Conservation (phyloP, 2,113 vertebrate genomes). For the Lagopus leucura region DNA sequence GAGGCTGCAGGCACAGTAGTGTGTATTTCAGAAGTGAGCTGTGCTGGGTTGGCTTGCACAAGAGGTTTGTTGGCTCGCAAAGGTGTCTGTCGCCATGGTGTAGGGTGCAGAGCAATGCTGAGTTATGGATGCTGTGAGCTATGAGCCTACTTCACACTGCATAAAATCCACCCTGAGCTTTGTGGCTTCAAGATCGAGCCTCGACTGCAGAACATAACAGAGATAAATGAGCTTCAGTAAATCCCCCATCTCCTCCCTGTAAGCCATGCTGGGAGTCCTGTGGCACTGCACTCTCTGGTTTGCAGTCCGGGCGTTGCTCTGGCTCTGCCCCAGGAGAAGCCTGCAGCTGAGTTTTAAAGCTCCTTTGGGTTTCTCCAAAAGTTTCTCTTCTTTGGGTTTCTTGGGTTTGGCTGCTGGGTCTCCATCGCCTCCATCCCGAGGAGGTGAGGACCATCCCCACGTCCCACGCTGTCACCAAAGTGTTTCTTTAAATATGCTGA, state of each 20-base stretch:
- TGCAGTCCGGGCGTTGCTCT: background rate
- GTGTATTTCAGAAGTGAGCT: background rate
- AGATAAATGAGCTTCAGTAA: background rate
- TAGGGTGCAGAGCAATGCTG: background rate
- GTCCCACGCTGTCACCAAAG: background rate
- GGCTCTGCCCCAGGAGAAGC: background rate
- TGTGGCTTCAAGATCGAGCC: background rate
- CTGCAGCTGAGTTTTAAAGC: background rate
- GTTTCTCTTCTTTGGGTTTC: background rate
- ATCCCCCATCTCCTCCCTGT: background rate
- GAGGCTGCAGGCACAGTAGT: background rate
- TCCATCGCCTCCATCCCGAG: background rate
- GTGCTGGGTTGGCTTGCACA: background rate
- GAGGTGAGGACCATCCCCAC: background rate
- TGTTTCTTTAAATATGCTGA: background rate
- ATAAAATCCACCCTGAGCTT: background rate
- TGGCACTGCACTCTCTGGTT: background rate
- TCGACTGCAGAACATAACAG: background rate
- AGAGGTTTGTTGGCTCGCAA: background rate
- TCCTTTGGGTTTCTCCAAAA: background rate
- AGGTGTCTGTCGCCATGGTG: background rate
- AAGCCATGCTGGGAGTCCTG: background rate
- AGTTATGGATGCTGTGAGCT: background rate
- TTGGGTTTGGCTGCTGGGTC: background rate
- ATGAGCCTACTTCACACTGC: background rate